Evolutionary conservation across 2,113 vertebrate species (phyloP), one percentile per base, ranked within the genome.

Genomic region (Haliaeetus leucogaster): DNA sequence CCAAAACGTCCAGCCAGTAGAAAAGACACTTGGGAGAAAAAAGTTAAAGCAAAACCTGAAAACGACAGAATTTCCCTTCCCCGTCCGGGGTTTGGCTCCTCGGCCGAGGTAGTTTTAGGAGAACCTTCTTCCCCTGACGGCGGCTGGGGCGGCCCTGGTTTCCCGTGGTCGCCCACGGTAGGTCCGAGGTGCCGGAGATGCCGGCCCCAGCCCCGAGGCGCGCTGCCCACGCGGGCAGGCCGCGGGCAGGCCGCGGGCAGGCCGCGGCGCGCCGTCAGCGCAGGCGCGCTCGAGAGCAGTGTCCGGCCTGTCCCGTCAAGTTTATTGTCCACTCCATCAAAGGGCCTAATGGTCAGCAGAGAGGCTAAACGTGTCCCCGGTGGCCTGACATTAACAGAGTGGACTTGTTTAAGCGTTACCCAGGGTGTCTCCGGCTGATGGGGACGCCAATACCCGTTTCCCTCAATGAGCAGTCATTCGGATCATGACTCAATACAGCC

Each of bases 291-390:
- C 14, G 14, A 52, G 25, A 52, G 93, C 86, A 1, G 87, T 20
- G 97, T 92, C 97, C 97, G 34, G 95, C 92, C 96, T 97, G 97
- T 98, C 98, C 97, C 22, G 82, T 97, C 97, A 43, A 78, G 96
- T 98, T 97, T 96, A 98, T 98, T 59, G 98, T 97, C 98, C 98
- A 97, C 98, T 98, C 98, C 97, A 98, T 98, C 98, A 98, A 97
- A 97, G 96, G 97, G 92, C 87, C 97, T 98, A 97, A 98, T 96
- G 98, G 98, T 98, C 98, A 98, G 98, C 96, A 66, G 97, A 98
- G 97, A 97, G 98, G 97, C 98, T 78, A 70, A 96, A 97, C 70
- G 94, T 42, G 96, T 98, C 98, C 98, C 98, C 73, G 3, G 98
- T 96, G 98, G 88, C 97, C 97, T 98, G 98, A 98, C 98, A 98